These are phyloP conservation scores for Charadrius vociferus DNA, from an alignment of 2,113 vertebrate genomes.

Conservation along the genomic window DNA sequence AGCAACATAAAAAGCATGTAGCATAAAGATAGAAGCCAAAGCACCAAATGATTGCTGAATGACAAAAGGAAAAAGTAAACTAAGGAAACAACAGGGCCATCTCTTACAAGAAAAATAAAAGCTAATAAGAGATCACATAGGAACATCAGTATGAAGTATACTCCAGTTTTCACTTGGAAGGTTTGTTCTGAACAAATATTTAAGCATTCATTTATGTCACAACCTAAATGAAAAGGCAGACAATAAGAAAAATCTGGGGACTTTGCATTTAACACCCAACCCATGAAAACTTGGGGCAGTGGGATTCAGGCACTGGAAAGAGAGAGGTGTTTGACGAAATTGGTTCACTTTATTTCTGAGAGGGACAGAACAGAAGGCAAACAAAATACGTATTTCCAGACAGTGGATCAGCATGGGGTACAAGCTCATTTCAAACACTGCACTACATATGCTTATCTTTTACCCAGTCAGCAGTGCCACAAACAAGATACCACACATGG, in stretches of 20 bases:
- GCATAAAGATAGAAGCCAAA: neutral
- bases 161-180: neutral
- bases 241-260: neutral
- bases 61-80: neutral
- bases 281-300: neutral
- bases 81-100: neutral
- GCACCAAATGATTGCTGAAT: neutral
- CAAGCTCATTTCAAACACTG: neutral
- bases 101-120: neutral
- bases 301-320: neutral
- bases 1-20: neutral
- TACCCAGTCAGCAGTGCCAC: neutral
- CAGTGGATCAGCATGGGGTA: fast-evolving
- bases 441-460: neutral
- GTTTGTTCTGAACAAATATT: neutral
- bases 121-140: neutral
- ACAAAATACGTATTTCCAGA: neutral
- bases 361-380: neutral
- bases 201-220: neutral
- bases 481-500: neutral
- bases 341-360: neutral
- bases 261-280: neutral
- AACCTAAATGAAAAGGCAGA: neutral
- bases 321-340: neutral
- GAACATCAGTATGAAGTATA: neutral